Percentiles rank a stretch among this genome's conserved stretches.
These are phyloP conservation scores for Trissolcus brochymenae DNA, from an alignment of 2,888 invertebrate species.

Conservation along the genomic window DNA sequence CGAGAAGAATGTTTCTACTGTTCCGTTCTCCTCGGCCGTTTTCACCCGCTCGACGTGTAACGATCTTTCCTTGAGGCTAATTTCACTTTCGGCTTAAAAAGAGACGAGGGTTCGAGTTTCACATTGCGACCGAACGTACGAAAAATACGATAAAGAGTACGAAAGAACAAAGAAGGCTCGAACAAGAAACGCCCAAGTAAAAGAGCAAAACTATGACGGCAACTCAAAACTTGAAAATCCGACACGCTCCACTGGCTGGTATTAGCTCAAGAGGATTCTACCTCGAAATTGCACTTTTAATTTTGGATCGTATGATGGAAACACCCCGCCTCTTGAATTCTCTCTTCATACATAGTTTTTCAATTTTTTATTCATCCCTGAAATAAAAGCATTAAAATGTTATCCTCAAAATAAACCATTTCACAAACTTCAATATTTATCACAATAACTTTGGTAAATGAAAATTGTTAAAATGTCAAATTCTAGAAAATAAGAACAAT, in stretches of 20 bases:
- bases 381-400: no score
- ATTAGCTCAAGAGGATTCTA: slow-evolving; percentile 54
- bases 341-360: slow-evolving; percentile 39
- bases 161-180: slow-evolving; percentile 24
- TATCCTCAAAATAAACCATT: no score
- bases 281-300: slow-evolving; percentile 67
- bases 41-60: slow-evolving; percentile 44
- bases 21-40: slow-evolving; percentile 28
- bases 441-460: no score
- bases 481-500: no score
- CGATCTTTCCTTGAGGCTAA: slow-evolving; percentile 63
- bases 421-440: no score
- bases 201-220: slow-evolving; percentile 52
- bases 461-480: no score
- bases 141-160: slow-evolving; percentile 12
- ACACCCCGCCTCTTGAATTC: not conserved
- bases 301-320: slow-evolving; percentile 50
- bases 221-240: slow-evolving; percentile 62
- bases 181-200: slow-evolving; percentile 46
- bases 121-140: slow-evolving; percentile 26
- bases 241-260: slow-evolving; percentile 59
- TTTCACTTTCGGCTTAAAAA: slow-evolving; percentile 60
- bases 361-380: slow-evolving; percentile 11
- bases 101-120: slow-evolving; percentile 64
- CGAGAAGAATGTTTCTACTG: slow-evolving; percentile 55